Base-by-base conservation (phyloP, 2,797 vertebrate species). In the Anabas testudineus region DNA sequence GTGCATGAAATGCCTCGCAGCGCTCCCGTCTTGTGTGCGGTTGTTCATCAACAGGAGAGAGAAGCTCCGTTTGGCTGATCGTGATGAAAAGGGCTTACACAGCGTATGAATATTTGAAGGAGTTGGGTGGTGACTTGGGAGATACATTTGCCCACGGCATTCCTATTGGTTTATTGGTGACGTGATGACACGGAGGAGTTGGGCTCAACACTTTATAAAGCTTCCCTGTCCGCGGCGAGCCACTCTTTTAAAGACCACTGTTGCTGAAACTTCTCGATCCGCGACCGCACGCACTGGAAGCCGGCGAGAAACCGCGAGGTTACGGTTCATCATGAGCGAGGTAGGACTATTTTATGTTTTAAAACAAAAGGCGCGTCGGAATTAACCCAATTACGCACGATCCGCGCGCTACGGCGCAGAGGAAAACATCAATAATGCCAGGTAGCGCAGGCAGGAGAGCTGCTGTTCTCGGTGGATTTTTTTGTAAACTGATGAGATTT, bases 141-240 rank as follows among this genome's bases (percentile, higher is more conserved):
- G 82, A 90, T 84, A 86, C 79, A 75, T 86, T 88, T 76, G 90
- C 93, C 87, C 80, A 78, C 85, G 87, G 90, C 91, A 30, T 53
- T 93, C 90, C 90, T 75, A 95, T 95, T 95, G 94, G 94, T 92
- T 91, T 85, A 87, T 76, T 64, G 80, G 86, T 79, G 87, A 86
- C 81, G 91, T 89, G 91, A 91, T 90, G 91, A 85, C 90, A 90
- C 77, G 76, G 84, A 90, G 91, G 88, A 93, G 90, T 87, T 70
- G 85, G 61, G 72, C 83, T 84, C 75, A 60, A 82, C 91, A 90
- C 93, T 92, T 94, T 94, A 95, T 93, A 95, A 94, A 94, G 93
- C 92, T 67, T 37, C 78, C 75, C 76, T 37, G 61, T 84, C 79
- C 74, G 81, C 78, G 78, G 69, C 74, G 76, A 84, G 74, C 54